A percentile compares a stretch with the other conserved stretches of the same genome.
These are phyloP conservation scores for Cotesia typhae DNA, from an alignment of 1,140 invertebrate species.

Conservation along the genomic window DNA sequence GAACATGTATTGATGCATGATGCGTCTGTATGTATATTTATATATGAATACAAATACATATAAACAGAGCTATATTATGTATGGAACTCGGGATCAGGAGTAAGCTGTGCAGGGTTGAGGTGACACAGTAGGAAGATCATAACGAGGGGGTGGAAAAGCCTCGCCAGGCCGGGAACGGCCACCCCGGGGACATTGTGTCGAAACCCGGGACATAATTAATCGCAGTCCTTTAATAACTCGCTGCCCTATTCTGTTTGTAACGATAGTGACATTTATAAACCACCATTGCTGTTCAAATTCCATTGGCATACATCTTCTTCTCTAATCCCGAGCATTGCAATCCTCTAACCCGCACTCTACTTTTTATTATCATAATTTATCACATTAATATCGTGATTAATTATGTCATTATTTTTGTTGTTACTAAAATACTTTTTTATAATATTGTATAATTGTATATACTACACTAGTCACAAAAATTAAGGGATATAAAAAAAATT, in stretches of 20 bases:
- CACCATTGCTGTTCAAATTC: constrained; percentile 57
- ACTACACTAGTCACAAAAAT: too few species aligned
- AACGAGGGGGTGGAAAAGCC: constrained; percentile 43
- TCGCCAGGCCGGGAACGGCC: constrained; percentile 23
- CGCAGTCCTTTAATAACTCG: constrained; percentile 58
- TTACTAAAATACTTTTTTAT: too few species aligned
- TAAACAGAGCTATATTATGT: neutral
- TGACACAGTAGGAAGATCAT: constrained; percentile 28
- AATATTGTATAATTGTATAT: too few species aligned
- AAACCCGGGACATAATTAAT: constrained; percentile 60
- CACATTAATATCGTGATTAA: neutral
- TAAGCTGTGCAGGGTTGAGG: too few species aligned
- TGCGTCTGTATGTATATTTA: neutral
- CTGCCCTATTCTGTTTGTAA: constrained; percentile 48
- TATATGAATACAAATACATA: neutral
- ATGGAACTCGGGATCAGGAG: constrained; percentile 4
- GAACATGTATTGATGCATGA: too few species aligned
- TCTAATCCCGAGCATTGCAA: constrained; percentile 47
- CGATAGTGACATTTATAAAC: constrained; percentile 56
- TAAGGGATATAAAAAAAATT: too few species aligned
- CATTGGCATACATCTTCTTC: constrained; percentile 58
- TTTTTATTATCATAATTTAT: constrained; percentile 4
- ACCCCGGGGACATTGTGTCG: constrained; percentile 37
- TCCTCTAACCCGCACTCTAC: neutral
- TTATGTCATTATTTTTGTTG: too few species aligned